A percentile compares a stretch with the other conserved stretches of the same genome.
phyloP scores from a whole-genome alignment of 1,140 invertebrate species.

The Orius insidiosus region DNA sequence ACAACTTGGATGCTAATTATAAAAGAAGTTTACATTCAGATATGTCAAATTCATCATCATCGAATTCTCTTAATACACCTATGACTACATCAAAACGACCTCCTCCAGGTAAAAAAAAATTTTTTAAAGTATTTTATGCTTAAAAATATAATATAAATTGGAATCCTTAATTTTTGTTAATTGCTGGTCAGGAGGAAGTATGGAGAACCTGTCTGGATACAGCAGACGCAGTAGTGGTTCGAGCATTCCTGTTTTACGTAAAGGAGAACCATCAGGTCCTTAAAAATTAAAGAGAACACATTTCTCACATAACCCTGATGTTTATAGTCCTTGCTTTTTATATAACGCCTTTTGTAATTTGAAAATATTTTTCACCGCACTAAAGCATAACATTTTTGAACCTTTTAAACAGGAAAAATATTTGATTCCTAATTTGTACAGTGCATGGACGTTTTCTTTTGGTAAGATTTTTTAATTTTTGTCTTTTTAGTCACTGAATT shows the following conservation, averaged over 20 bases:
- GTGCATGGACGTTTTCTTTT: no score
- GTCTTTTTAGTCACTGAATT: no score
- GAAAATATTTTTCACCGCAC: slow-evolving; percentile 8
- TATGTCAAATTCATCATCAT: slow-evolving; percentile 17
- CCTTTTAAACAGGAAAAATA: no score
- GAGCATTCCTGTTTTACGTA: slow-evolving; percentile 11
- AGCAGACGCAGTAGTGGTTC: slow-evolving; percentile 10
- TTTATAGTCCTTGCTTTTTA: background rate
- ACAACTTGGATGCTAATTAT: slow-evolving; percentile 64
- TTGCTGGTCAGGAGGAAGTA: slow-evolving; percentile 11
- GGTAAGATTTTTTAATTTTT: no score
- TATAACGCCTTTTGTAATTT: background rate
- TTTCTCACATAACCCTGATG: slow-evolving; percentile 2
- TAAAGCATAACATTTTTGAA: slow-evolving; percentile 10
- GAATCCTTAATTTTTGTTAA: background rate
- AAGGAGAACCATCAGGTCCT: slow-evolving; percentile 13
- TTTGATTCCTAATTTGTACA: no score
- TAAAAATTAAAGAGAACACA: background rate
- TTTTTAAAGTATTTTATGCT: no score
- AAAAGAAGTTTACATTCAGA: slow-evolving; percentile 30
- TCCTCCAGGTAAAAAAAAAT: slow-evolving; percentile 8
- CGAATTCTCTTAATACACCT: slow-evolving; percentile 21
- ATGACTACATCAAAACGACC: background rate
- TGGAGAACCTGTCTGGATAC: slow-evolving; percentile 10
- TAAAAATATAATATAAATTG: background rate